These are phyloP conservation scores for Nebria salina DNA, from an alignment of 2,888 invertebrate species.

Conservation along the genomic window DNA sequence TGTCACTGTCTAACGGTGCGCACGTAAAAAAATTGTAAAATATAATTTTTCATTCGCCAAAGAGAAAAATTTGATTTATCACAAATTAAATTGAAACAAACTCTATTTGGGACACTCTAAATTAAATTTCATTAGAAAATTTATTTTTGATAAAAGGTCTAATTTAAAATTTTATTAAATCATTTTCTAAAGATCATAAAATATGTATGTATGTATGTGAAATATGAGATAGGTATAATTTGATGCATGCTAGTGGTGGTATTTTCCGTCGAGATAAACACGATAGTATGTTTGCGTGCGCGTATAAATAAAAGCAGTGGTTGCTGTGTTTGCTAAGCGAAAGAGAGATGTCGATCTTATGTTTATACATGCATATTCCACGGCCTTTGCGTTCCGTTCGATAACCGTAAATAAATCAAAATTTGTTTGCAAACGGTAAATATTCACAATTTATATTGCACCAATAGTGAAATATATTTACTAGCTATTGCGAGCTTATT, in stretches of 20 bases:
- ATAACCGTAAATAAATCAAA: slow-evolving; percentile 37
- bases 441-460: slow-evolving; percentile 13
- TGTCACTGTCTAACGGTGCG: too few species aligned
- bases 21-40: too few species aligned
- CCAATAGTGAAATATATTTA: too few species aligned
- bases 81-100: too few species aligned
- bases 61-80: too few species aligned
- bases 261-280: not conserved
- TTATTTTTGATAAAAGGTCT: too few species aligned
- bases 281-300: not conserved
- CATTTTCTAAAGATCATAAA: not conserved
- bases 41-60: too few species aligned
- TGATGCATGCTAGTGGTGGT: not conserved
- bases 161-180: not conserved
- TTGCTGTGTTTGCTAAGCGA: not conserved
- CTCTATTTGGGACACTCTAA: too few species aligned
- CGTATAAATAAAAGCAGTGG: not conserved
- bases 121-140: too few species aligned
- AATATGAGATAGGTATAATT: not conserved
- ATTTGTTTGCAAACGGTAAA: slow-evolving; percentile 35
- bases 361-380: slow-evolving; percentile 21
- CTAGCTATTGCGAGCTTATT: too few species aligned
- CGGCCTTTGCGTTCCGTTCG: not conserved
- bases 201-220: not conserved
- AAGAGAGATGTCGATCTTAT: slow-evolving; percentile 27